Percentiles rank a stretch among this genome's conserved stretches.
phyloP scores from a whole-genome alignment of 1,140 invertebrate genomes.

The Procambarus virginalis region DNA sequence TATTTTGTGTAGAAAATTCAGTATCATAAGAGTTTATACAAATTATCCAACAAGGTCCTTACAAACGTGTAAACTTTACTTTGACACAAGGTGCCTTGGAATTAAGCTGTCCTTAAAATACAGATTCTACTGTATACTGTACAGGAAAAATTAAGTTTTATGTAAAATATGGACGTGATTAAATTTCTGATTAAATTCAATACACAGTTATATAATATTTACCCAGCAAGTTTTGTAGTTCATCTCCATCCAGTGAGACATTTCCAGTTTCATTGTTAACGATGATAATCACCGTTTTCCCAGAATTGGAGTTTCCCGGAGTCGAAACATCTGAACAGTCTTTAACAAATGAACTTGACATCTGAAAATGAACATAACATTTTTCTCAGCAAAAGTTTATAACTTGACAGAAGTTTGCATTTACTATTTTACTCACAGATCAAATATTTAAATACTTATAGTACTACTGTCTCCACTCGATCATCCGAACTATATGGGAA shows the following conservation, averaged over 20 bases:
- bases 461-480: too few relatives aligned
- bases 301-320: conserved; percentile 71
- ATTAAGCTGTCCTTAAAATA: too few relatives aligned
- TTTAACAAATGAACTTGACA: conserved; percentile 92
- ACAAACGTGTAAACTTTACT: too few relatives aligned
- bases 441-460: neutral
- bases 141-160: too few relatives aligned
- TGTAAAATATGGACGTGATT: too few relatives aligned
- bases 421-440: neutral
- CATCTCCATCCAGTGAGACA: conserved; percentile 78
- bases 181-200: too few relatives aligned
- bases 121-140: too few relatives aligned
- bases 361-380: conserved; percentile 70
- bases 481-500: too few relatives aligned
- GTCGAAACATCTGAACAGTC: conserved; percentile 76
- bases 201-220: conserved; percentile 71
- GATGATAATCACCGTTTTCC: conserved; percentile 80
- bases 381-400: neutral
- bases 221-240: conserved; percentile 83
- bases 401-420: neutral
- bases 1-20: too few relatives aligned
- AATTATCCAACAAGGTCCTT: too few relatives aligned
- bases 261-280: conserved; percentile 82
- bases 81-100: too few relatives aligned
- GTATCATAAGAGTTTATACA: too few relatives aligned